Evolutionary conservation across 64 coral and sea anemone species (phyloP).

Genomic region (Anthopleura sola): DNA sequence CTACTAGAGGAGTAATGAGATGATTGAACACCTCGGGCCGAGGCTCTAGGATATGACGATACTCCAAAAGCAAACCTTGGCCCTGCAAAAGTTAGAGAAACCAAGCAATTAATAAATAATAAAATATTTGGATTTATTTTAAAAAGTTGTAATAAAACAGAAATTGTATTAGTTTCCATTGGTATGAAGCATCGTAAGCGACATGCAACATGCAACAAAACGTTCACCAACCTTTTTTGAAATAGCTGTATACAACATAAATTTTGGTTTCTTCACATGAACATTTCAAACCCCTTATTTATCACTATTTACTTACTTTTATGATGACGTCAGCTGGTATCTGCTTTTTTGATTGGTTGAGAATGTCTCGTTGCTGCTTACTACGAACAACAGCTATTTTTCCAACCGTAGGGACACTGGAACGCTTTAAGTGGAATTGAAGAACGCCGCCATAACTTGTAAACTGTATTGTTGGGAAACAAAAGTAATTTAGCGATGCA

Average conservation of each 20-base stretch:
- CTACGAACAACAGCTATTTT: not conserved
- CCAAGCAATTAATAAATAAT: not conserved
- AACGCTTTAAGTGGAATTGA: slow-evolving; percentile 3
- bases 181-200: too few relatives aligned
- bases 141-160: too few relatives aligned
- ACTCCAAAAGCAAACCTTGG: not conserved
- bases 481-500: not conserved
- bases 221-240: not conserved
- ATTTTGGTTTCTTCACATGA: too few relatives aligned
- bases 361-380: not conserved
- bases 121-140: not conserved
- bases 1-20: not conserved
- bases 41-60: slow-evolving; percentile 3
- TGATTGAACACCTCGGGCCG: not conserved
- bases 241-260: not conserved
- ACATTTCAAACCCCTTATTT: too few relatives aligned
- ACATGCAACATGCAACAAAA: too few relatives aligned
- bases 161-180: not conserved
- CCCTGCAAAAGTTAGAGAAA: not conserved
- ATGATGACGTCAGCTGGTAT: not conserved
- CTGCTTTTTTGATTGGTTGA: not conserved
- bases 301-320: not conserved
- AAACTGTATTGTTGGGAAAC: not conserved
- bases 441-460: slow-evolving; percentile 19
- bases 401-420: not conserved